Conservation (phyloP, 2,797 vertebrate species). For the Pseudochromis fuscus region DNA sequence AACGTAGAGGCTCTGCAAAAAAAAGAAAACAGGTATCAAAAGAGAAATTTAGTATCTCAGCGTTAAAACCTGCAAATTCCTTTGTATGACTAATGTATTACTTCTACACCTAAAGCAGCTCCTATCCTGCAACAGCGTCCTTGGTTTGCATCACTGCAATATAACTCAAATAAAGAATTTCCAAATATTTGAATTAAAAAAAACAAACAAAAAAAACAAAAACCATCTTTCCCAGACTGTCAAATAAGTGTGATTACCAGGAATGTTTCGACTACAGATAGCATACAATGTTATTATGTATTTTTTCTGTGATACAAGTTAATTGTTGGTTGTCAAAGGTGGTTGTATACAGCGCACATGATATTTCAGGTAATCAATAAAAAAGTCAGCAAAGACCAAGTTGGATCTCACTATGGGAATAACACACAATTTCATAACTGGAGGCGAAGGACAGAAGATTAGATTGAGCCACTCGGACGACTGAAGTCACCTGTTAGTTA, state of each 20-base stretch:
- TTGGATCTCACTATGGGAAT: neutral
- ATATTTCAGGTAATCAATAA: neutral
- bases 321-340: constrained; percentile 9
- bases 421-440: neutral
- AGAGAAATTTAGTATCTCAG: constrained; percentile 13
- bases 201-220: too few relatives aligned
- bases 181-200: too few relatives aligned
- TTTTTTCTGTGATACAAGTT: neutral
- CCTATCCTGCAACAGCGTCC: constrained; percentile 26
- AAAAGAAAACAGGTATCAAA: constrained; percentile 19
- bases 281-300: too few relatives aligned
- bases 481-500: constrained; percentile 29
- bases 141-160: constrained; percentile 40
- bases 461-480: neutral
- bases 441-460: constrained; percentile 9
- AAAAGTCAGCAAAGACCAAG: neutral
- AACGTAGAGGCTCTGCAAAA: constrained; percentile 28
- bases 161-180: constrained; percentile 1
- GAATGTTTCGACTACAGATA: neutral
- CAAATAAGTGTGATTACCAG: constrained; percentile 1
- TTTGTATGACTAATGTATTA: constrained; percentile 13
- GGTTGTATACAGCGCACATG: neutral
- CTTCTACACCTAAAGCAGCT: constrained; percentile 3
- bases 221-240: neutral
- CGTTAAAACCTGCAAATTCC: constrained; percentile 12